phyloP scores from a whole-genome alignment of 2,797 vertebrate species.

The Poecile montanus region DNA sequence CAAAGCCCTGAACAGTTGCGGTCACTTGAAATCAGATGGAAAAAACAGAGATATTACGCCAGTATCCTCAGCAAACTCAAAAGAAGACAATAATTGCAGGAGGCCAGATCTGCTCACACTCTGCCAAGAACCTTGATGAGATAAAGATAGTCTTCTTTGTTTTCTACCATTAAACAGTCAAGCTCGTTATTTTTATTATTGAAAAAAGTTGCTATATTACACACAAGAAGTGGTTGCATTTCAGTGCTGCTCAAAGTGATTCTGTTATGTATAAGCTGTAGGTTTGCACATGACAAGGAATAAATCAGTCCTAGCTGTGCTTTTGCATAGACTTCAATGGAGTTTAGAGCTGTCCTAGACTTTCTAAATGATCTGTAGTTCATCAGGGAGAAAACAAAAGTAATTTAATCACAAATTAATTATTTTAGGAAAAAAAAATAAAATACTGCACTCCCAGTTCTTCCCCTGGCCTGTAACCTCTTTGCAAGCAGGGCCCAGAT shows the following conservation, averaged over 20 bases:
- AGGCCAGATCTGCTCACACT: constrained; percentile 18
- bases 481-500: background rate
- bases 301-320: constrained; percentile 8
- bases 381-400: constrained; percentile 26
- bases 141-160: constrained; percentile 56
- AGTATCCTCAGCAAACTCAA: constrained; percentile 46
- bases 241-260: background rate
- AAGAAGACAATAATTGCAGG: constrained; percentile 31
- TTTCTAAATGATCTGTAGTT: constrained; percentile 6
- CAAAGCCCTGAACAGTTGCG: constrained; percentile 59
- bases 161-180: constrained; percentile 42
- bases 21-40: constrained; percentile 64
- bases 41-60: constrained; percentile 34
- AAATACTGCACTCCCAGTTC: background rate
- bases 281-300: background rate
- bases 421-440: background rate
- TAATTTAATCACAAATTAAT: background rate
- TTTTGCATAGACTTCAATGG: constrained; percentile 5
- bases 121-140: constrained; percentile 49
- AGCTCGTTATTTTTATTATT: background rate
- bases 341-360: background rate
- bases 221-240: background rate
- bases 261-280: background rate
- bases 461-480: background rate
- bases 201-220: background rate